phyloP scores from a whole-genome alignment of 2,888 invertebrate genomes.

The Lordiphosa andalusiaca region DNA sequence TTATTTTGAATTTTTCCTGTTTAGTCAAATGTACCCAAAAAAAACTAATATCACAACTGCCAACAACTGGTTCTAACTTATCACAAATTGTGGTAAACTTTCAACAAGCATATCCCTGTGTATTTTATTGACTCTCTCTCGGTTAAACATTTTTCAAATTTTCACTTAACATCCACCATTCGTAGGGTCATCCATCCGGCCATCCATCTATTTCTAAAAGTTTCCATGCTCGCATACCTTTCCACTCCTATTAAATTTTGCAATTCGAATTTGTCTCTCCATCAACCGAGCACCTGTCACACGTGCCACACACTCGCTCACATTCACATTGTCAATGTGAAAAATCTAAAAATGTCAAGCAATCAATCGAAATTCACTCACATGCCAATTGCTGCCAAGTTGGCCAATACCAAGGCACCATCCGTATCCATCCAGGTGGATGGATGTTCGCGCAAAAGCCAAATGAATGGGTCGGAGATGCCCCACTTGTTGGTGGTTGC shows the following conservation, averaged over 20 bases:
- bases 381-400: conserved; percentile 37
- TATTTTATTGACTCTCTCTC: too few species aligned
- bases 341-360: conserved; percentile 34
- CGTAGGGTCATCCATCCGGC: too few species aligned
- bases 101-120: too few species aligned
- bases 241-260: background rate
- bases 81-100: too few species aligned
- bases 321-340: conserved; percentile 10
- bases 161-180: too few species aligned
- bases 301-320: background rate
- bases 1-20: too few species aligned
- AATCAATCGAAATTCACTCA: conserved; percentile 51
- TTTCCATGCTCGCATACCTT: background rate
- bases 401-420: conserved; percentile 16
- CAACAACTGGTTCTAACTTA: too few species aligned
- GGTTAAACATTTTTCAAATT: too few species aligned
- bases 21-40: too few species aligned
- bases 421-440: background rate
- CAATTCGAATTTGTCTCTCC: background rate
- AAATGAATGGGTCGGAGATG: too few species aligned
- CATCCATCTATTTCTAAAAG: too few species aligned
- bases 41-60: too few species aligned
- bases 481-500: conserved; percentile 1
- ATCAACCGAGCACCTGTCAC: conserved; percentile 9
- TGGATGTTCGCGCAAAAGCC: background rate